These are phyloP conservation scores for Danio kyathit DNA, from an alignment of 2,797 vertebrate genomes.

Conservation along the genomic window DNA sequence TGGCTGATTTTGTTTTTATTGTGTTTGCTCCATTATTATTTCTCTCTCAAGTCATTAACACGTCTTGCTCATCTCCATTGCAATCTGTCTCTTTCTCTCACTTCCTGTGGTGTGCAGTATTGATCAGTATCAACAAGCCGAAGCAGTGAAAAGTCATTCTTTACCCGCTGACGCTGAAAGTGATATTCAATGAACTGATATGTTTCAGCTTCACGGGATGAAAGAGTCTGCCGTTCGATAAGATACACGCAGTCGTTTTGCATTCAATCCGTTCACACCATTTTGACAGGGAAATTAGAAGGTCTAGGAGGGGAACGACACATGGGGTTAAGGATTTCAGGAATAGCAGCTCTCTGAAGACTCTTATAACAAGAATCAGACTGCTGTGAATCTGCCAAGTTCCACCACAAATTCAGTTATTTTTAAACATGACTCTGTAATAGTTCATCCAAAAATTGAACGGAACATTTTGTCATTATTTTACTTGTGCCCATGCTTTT, in stretches of 20 bases:
- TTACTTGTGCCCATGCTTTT: not conserved
- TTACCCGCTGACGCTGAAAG: not conserved
- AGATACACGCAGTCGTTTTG: not conserved
- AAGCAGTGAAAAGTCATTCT: not conserved
- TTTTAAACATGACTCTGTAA: not conserved
- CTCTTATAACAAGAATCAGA: slow-evolving; percentile 1
- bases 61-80: not conserved
- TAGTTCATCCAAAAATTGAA: slow-evolving; percentile 1
- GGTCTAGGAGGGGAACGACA: not conserved
- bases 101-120: not conserved
- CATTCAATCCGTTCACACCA: not conserved
- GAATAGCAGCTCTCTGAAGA: slow-evolving; percentile 19
- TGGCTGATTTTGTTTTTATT: slow-evolving; percentile 1
- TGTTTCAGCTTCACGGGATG: not conserved
- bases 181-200: not conserved
- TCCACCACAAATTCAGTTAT: not conserved
- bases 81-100: not conserved
- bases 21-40: not conserved
- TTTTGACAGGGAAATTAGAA: not conserved
- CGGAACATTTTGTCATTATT: not conserved
- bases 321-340: not conserved
- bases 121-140: slow-evolving; percentile 25
- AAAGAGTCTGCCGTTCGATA: not conserved
- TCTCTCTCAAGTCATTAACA: slow-evolving; percentile 11
- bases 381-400: not conserved